Evolutionary conservation across 2,888 invertebrate genomes (phyloP), one percentile per base, ranked within the genome.

Genomic region (Leptinotarsa juncta): DNA sequence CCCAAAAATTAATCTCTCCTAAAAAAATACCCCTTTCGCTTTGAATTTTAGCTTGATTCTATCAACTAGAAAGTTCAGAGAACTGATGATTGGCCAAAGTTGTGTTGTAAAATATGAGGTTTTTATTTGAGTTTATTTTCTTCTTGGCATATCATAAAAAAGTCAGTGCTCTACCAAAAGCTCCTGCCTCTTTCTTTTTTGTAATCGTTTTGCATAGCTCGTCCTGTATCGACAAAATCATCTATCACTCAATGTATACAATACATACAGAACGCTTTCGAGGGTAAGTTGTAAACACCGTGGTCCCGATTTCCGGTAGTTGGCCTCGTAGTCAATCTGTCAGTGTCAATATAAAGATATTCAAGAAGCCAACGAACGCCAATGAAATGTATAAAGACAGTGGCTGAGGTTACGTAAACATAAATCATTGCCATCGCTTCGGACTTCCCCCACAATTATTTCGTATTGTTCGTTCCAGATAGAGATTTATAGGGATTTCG

Each of bases 351-450:
- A 70, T 78, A 67, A 77, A 79, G 80, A 81, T 80, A 80, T 81
- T 81, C 81, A 77, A 79, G 79, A 72, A 80, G 76, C 75, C 62
- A 26, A 49, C 69, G 48, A 69, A 72, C 77, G 74, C 77, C 79
- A 75, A 81, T 80, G 82, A 81, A 81, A 81, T 79, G 79, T 81
- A 80, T 80, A 80, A 81, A 82, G 80, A 82, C 81, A 82, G 81
- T 77, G 79, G 75, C 74, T 73, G 79, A 77, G 81, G 80, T 79
- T 77, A 79, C 77, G 79, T 80, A 79, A 81, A 80, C 80, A 80
- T 81, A 81, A 81, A 82, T 82, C 80, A 80, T 79, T 76, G 72
- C 75, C 72, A 71, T 72, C 74, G 78, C 75, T 73, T 73, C 74
- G 74, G 79, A 77, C 76, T 75, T 77, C 77, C 77, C 77, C 77